phyloP scores from a whole-genome alignment of 1,140 invertebrate species.

The Tribolium madens region DNA sequence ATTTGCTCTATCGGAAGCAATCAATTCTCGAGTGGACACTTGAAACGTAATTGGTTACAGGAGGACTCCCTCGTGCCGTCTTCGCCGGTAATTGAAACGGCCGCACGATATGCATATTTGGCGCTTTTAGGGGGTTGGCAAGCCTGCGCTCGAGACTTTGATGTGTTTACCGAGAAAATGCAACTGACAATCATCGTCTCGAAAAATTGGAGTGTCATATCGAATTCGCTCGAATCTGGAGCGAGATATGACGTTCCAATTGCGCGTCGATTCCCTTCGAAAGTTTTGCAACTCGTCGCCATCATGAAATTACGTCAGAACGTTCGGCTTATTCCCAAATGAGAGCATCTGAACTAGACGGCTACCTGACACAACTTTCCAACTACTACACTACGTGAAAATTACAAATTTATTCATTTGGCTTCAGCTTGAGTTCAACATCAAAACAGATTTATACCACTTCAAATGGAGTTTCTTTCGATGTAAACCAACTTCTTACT shows the following conservation, averaged over 20 bases:
- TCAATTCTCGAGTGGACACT: conserved; percentile 22
- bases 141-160: too few species aligned
- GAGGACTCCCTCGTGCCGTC: neutral
- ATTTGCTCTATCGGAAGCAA: conserved; percentile 32
- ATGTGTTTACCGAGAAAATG: neutral
- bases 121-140: too few species aligned
- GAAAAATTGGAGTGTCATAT: neutral
- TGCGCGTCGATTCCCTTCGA: neutral
- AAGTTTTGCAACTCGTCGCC: neutral
- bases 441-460: too few species aligned
- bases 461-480: too few species aligned
- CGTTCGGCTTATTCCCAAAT: neutral
- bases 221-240: neutral
- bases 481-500: too few species aligned
- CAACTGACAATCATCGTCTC: neutral
- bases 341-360: neutral
- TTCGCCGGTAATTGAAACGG: neutral
- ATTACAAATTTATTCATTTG: neutral
- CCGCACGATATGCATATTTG: neutral
- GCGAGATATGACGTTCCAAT: neutral
- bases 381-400: neutral
- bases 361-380: neutral
- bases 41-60: conserved; percentile 16
- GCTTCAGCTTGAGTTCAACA: neutral
- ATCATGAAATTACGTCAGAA: neutral